Conservation (phyloP, 2,113 vertebrate species). For the Chinchilla lanigera region DNA sequence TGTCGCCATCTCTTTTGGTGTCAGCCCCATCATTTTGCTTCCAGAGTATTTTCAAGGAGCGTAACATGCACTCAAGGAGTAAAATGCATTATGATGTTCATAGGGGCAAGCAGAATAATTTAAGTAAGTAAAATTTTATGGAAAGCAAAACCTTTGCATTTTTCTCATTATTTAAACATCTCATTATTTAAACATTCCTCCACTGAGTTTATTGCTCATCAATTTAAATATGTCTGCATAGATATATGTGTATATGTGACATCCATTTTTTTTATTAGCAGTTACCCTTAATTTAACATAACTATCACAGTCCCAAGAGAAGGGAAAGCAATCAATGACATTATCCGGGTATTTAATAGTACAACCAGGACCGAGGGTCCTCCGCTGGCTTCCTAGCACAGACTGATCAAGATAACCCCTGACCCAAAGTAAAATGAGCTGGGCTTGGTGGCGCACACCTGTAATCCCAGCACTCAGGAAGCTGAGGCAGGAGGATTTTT, state of each 20-base stretch:
- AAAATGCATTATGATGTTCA: neutral
- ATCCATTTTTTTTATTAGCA: neutral
- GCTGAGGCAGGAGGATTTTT: too few relatives aligned
- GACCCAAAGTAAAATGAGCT: too few relatives aligned
- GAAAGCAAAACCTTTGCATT: slow-evolving; percentile 24
- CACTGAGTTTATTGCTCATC: neutral
- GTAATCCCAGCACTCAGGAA: too few relatives aligned
- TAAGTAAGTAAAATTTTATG: neutral
- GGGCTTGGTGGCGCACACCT: too few relatives aligned
- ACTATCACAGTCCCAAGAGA: neutral
- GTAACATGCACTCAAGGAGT: neutral
- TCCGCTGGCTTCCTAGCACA: neutral
- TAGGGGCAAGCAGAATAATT: neutral
- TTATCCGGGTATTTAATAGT: neutral
- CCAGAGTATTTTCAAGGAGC: neutral
- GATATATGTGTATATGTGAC: neutral
- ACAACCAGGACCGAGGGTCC: neutral
- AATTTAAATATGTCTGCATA: neutral
- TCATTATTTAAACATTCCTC: too few relatives aligned
- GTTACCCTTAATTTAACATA: slow-evolving; percentile 4
- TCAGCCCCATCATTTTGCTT: neutral
- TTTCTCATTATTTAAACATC: slow-evolving; percentile 31
- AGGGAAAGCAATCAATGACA: neutral
- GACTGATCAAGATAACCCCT: neutral
- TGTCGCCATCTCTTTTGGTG: neutral